A percentile compares a stretch with the other conserved stretches of the same genome.
These are phyloP conservation scores for Gallinago solitaria DNA, from an alignment of 2,797 vertebrate species.

Conservation along the genomic window DNA sequence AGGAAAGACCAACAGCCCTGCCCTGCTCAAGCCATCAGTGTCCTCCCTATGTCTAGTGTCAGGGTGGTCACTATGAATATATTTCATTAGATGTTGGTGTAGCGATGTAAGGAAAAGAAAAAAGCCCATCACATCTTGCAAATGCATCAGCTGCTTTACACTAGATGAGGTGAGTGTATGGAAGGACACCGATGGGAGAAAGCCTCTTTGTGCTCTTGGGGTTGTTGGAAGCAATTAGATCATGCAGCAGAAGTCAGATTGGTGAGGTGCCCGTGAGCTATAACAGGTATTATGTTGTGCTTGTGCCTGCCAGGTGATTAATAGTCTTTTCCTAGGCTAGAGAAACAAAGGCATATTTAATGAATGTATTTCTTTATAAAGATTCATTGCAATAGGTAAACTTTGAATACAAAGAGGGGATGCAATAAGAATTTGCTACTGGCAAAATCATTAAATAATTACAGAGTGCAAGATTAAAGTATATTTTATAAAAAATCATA, in stretches of 20 bases:
- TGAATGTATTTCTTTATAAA: slow-evolving; percentile 27
- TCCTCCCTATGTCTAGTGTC: neutral
- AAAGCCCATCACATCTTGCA: neutral
- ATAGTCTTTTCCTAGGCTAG: neutral
- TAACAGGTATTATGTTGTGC: neutral
- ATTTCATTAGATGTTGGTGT: neutral
- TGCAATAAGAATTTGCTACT: slow-evolving; percentile 9
- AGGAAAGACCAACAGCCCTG: neutral
- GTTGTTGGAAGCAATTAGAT: neutral
- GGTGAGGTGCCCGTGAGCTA: neutral
- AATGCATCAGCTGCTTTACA: neutral
- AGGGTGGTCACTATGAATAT: neutral
- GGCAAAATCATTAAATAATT: slow-evolving; percentile 24
- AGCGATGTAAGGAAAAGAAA: neutral
- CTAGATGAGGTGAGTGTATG: neutral
- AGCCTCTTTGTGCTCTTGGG: neutral
- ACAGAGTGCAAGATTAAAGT: neutral
- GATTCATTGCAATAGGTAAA: neutral
- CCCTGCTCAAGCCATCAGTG: too few species aligned
- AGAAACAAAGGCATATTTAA: slow-evolving; percentile 31
- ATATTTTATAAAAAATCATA: neutral
- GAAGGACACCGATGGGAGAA: neutral
- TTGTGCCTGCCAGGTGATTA: slow-evolving; percentile 11
- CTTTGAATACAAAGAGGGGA: neutral
- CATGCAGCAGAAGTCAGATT: neutral